Percentiles rank a stretch among this genome's conserved stretches.
phyloP scores from a whole-genome alignment of 2,888 invertebrate genomes.

The Drosophila antonietae region DNA sequence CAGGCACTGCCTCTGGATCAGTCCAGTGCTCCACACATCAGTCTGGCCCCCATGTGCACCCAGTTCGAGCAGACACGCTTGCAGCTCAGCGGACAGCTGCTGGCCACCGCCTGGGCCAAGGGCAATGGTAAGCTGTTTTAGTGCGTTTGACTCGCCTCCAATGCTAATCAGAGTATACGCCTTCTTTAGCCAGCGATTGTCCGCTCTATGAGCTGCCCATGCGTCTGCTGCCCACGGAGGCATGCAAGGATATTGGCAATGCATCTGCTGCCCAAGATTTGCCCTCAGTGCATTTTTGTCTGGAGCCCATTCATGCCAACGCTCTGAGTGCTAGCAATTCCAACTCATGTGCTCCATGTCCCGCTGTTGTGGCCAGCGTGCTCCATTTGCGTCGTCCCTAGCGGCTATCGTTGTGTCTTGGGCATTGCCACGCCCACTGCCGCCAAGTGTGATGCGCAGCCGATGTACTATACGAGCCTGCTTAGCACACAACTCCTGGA shows the following conservation, averaged over 20 bases:
- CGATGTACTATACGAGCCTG: slow-evolving; percentile 60
- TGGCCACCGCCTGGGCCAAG: slow-evolving; percentile 65
- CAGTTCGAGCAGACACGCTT: slow-evolving; percentile 54
- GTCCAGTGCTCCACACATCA: slow-evolving; percentile 10
- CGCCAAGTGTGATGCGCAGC: slow-evolving; percentile 31
- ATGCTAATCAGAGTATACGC: neutral
- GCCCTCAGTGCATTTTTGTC: slow-evolving; percentile 48
- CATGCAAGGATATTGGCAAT: slow-evolving; percentile 45
- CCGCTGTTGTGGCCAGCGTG: slow-evolving; percentile 57
- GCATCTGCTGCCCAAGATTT: slow-evolving; percentile 24
- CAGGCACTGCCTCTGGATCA: slow-evolving; percentile 24
- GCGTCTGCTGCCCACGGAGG: slow-evolving; percentile 55
- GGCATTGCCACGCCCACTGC: slow-evolving; percentile 68
- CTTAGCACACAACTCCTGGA: slow-evolving; percentile 32
- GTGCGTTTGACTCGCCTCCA: neutral
- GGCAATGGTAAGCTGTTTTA: slow-evolving; percentile 44
- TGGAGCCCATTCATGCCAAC: slow-evolving; percentile 24
- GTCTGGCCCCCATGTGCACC: slow-evolving; percentile 52
- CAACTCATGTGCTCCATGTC: slow-evolving; percentile 51
- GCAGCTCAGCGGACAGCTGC: slow-evolving; percentile 50
- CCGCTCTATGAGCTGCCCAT: slow-evolving; percentile 62
- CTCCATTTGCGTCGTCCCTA: slow-evolving; percentile 53
- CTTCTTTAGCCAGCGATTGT: slow-evolving; percentile 52
- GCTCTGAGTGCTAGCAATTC: slow-evolving; percentile 11
- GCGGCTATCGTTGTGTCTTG: slow-evolving; percentile 62